Evolutionary conservation across 2,113 vertebrate genomes (phyloP).

Genomic region (Festucalex cinctus): DNA sequence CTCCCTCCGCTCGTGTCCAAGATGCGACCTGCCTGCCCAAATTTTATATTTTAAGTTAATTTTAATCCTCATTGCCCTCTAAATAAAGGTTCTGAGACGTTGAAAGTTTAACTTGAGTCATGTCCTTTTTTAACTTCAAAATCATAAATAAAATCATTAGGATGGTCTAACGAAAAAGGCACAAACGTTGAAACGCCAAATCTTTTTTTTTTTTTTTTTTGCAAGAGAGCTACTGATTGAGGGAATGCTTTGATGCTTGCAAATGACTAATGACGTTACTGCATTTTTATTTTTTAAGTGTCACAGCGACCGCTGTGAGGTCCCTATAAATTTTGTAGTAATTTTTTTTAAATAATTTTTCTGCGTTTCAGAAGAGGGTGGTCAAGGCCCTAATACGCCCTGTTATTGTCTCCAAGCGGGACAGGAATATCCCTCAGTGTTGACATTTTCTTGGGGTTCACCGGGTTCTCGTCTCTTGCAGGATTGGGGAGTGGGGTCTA

Average conservation of each 20-base stretch:
- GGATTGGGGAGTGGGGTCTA: constrained; percentile 40
- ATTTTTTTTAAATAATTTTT: too few relatives aligned
- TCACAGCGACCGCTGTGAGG: too few relatives aligned
- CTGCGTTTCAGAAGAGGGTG: too few relatives aligned
- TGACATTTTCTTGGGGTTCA: constrained; percentile 73
- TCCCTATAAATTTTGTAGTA: too few relatives aligned
- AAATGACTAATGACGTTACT: too few relatives aligned
- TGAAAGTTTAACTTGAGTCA: constrained; percentile 37
- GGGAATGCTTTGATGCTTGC: too few relatives aligned
- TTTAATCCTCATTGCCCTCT: constrained; percentile 73
- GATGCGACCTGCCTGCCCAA: constrained; percentile 46
- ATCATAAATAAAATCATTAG: too few relatives aligned
- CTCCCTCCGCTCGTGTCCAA: constrained; percentile 39
- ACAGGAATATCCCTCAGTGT: constrained; percentile 61
- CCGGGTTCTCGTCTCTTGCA: constrained; percentile 53
- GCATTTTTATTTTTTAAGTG: too few relatives aligned
- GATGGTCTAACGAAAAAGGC: neutral
- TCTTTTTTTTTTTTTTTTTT: too few relatives aligned
- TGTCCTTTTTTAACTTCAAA: constrained; percentile 1
- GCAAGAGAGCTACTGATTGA: neutral
- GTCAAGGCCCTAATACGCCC: constrained; percentile 30
- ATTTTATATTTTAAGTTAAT: constrained; percentile 76
- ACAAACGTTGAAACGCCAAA: neutral
- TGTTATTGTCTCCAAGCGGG: constrained; percentile 52
- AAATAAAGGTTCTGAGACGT: constrained; percentile 80